phyloP scores from a whole-genome alignment of 2,113 vertebrate genomes.

The Sitta europaea region DNA sequence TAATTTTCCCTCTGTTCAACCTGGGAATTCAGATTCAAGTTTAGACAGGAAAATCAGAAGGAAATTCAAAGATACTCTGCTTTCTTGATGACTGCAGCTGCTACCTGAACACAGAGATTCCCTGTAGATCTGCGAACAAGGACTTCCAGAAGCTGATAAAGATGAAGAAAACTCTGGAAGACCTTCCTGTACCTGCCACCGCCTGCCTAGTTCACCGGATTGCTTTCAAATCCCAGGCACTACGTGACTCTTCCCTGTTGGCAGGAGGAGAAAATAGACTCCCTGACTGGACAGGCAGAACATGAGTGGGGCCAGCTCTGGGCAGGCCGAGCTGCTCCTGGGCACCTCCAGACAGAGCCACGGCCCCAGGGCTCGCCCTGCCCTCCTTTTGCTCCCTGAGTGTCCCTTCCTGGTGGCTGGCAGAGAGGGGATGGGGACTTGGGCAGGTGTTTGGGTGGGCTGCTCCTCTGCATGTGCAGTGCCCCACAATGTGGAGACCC shows the following conservation, averaged over 20 bases:
- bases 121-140: slow-evolving; percentile 55
- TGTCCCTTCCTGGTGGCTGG: not conserved
- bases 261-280: slow-evolving; percentile 30
- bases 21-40: slow-evolving; percentile 47
- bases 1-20: slow-evolving; percentile 34
- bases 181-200: slow-evolving; percentile 45
- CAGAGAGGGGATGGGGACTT: not conserved
- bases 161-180: slow-evolving; percentile 61
- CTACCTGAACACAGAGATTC: slow-evolving; percentile 49
- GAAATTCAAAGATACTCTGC: slow-evolving; percentile 57
- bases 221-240: slow-evolving; percentile 23
- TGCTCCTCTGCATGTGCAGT: rapidly evolving
- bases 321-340: not conserved
- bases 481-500: not conserved
- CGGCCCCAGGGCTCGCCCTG: not conserved
- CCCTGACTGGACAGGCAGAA: not conserved
- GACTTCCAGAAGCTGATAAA: slow-evolving; percentile 41
- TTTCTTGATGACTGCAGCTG: slow-evolving; percentile 57
- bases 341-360: not conserved
- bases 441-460: not conserved
- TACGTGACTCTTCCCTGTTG: not conserved
- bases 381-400: not conserved
- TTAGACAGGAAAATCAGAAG: slow-evolving; percentile 55
- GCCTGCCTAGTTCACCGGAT: slow-evolving; percentile 18
- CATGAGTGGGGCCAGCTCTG: not conserved